phyloP scores from a whole-genome alignment of 2,888 invertebrate genomes.

The Tillus elongatus region DNA sequence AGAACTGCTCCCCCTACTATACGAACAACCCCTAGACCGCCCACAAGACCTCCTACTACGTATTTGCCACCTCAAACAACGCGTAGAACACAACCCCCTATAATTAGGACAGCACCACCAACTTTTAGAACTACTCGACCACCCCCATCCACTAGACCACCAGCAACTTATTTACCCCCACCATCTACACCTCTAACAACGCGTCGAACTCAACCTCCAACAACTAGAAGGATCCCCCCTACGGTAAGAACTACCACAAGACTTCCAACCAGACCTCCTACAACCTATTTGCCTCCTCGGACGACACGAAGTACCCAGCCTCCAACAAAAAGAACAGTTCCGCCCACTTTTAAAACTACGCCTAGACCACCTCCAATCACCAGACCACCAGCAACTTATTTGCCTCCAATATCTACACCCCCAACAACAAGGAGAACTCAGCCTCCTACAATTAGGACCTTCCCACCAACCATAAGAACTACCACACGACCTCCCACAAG shows the following conservation, averaged over 20 bases:
- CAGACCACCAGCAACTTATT: too few species aligned
- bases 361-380: slow-evolving; percentile 1
- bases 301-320: too few species aligned
- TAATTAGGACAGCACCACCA: not conserved
- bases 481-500: too few species aligned
- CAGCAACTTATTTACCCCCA: slow-evolving; percentile 6
- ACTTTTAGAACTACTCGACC: slow-evolving; percentile 5
- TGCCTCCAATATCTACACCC: slow-evolving; percentile 5
- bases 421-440: too few species aligned
- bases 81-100: not conserved
- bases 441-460: too few species aligned
- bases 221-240: slow-evolving; percentile 2
- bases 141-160: not conserved
- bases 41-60: not conserved
- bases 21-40: not conserved
- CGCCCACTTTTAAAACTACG: not conserved
- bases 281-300: too few species aligned
- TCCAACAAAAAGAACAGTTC: too few species aligned
- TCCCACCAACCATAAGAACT: too few species aligned
- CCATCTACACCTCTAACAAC: not conserved
- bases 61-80: not conserved
- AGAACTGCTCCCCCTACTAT: slow-evolving; percentile 1
- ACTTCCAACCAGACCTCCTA: slow-evolving; percentile 1
- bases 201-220: not conserved
- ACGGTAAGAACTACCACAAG: not conserved